These are phyloP conservation scores for Oscheius sp. DNA, from an alignment of 1,140 invertebrate species.

Conservation along the genomic window DNA sequence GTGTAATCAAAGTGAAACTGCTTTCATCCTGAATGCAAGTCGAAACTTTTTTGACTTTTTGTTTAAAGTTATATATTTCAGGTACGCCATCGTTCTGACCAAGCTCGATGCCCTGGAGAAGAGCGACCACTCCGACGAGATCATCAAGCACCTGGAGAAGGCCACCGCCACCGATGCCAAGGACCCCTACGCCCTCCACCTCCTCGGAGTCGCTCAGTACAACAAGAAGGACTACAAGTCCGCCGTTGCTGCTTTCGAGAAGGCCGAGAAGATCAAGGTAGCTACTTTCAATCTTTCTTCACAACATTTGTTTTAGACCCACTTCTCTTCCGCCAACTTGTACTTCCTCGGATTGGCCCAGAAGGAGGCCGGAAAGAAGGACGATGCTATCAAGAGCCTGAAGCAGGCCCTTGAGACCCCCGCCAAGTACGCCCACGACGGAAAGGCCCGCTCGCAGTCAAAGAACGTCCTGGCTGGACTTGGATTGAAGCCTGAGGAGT, in stretches of 20 bases:
- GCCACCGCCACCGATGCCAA: slow-evolving; percentile 43
- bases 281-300: slow-evolving; percentile 1
- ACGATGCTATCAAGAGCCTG: slow-evolving; percentile 39
- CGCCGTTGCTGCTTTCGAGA: slow-evolving; percentile 42
- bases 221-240: slow-evolving; percentile 37
- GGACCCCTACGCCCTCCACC: slow-evolving; percentile 45
- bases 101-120: slow-evolving; percentile 35
- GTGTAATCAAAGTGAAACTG: no score
- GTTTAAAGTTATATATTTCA: slow-evolving; percentile 5
- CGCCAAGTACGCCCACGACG: slow-evolving; percentile 42
- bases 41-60: background rate
- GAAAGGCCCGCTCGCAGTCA: slow-evolving; percentile 35
- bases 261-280: slow-evolving; percentile 47
- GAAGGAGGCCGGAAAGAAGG: slow-evolving; percentile 28
- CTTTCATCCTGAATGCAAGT: background rate
- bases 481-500: slow-evolving; percentile 40
- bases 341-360: slow-evolving; percentile 43
- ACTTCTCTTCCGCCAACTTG: slow-evolving; percentile 43
- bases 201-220: slow-evolving; percentile 43
- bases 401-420: slow-evolving; percentile 37
- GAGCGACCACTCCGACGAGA: slow-evolving; percentile 22
- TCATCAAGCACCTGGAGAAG: slow-evolving; percentile 43
- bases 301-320: slow-evolving; percentile 26
- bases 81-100: slow-evolving; percentile 44
- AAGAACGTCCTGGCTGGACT: slow-evolving; percentile 19